phyloP scores from a whole-genome alignment of 23 tunicate genomes.

The Ascidia mentula region DNA sequence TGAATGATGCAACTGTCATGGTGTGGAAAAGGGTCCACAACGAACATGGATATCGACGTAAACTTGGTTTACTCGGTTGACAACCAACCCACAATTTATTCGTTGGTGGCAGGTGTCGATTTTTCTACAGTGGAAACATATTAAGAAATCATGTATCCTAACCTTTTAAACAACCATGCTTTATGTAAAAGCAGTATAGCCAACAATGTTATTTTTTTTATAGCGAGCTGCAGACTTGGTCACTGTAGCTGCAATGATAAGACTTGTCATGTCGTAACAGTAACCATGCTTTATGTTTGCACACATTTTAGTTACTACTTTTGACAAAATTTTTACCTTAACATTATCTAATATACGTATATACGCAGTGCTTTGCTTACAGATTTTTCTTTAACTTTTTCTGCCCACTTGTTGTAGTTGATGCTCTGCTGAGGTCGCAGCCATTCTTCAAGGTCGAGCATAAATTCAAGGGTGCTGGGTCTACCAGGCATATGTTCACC shows the following conservation, averaged over 20 bases:
- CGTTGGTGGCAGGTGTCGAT: slow-evolving; percentile 26
- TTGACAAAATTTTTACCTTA: no score
- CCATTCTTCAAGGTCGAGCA: slow-evolving; percentile 40
- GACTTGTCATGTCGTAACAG: no score
- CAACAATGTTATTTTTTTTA: no score
- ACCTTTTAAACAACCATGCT: no score
- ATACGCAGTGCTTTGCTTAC: no score
- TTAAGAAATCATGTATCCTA: background rate
- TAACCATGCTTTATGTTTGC: no score
- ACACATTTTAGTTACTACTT: no score
- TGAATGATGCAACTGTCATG: slow-evolving; percentile 59
- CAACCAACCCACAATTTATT: slow-evolving; percentile 74
- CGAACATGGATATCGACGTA: slow-evolving; percentile 93
- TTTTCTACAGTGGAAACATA: slow-evolving; percentile 9
- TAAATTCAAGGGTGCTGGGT: slow-evolving; percentile 36
- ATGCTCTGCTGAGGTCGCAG: slow-evolving; percentile 13
- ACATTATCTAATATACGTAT: no score
- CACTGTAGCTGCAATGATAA: no score
- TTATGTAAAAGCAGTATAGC: no score
- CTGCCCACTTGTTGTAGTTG: slow-evolving; percentile 39
- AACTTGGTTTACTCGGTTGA: slow-evolving; percentile 28
- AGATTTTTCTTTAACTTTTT: slow-evolving; percentile 22
- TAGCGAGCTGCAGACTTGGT: no score
- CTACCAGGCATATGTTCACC: slow-evolving; percentile 45
- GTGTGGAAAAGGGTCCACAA: slow-evolving; percentile 96